phyloP scores from a whole-genome alignment of 2,797 vertebrate species.

The Potorous gilbertii region DNA sequence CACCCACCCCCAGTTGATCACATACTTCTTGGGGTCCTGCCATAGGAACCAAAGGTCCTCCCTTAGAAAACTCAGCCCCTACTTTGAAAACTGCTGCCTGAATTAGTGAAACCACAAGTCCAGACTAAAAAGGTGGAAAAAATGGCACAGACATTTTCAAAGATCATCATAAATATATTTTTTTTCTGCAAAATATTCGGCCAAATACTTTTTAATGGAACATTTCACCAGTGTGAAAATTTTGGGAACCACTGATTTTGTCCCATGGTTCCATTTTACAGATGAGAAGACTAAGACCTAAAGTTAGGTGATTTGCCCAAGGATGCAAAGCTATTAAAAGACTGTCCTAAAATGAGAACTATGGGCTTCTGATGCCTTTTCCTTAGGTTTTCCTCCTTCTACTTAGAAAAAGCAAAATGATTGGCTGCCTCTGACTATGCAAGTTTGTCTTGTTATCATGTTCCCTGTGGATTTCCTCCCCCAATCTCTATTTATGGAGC shows the following conservation, averaged over 20 bases:
- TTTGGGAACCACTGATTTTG: background rate
- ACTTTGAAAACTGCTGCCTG: background rate
- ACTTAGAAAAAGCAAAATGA: constrained; percentile 18
- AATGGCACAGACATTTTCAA: background rate
- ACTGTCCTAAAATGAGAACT: background rate
- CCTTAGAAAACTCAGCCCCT: background rate
- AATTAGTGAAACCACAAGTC: background rate
- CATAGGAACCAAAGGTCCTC: too few relatives aligned
- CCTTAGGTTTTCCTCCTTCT: background rate
- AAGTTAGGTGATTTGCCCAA: background rate
- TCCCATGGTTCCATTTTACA: background rate
- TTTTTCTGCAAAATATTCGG: background rate
- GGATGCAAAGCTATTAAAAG: background rate
- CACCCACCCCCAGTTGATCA: background rate
- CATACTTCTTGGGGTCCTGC: background rate
- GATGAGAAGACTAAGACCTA: background rate
- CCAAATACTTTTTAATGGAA: background rate
- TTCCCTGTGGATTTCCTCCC: background rate
- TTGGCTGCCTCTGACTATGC: background rate
- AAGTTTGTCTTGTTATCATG: background rate
- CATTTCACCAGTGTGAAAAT: background rate
- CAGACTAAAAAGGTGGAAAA: background rate
- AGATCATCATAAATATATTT: background rate
- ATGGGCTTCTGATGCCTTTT: background rate
- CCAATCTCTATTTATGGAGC: background rate